These are phyloP conservation scores for Erinaceus europaeus DNA, from an alignment of 2,113 vertebrate species.

Conservation along the genomic window DNA sequence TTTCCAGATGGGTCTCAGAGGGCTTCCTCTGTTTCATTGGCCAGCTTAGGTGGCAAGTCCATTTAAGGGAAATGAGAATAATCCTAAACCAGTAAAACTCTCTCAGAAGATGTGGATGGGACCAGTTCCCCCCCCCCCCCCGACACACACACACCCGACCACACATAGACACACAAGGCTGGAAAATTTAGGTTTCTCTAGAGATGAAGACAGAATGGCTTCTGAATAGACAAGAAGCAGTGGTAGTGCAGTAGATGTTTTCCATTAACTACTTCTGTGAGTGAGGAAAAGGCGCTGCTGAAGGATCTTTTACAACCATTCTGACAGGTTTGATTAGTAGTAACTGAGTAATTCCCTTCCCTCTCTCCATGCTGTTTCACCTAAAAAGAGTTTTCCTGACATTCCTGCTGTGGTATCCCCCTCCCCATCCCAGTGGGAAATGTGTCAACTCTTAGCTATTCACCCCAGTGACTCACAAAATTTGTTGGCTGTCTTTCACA, in stretches of 20 bases:
- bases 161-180: not conserved
- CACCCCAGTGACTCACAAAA: constrained; percentile 30
- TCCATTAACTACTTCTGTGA: constrained; percentile 9
- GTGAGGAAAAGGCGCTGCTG: constrained; percentile 25
- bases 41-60: not conserved
- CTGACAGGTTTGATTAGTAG: constrained; percentile 14
- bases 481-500: not conserved
- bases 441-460: constrained; percentile 29
- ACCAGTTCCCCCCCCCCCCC: not conserved
- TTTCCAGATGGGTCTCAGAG: not conserved
- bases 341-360: not conserved
- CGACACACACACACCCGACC: too few species aligned
- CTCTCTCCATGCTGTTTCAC: not conserved
- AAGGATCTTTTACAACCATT: constrained; percentile 7
- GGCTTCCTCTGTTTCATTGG: not conserved
- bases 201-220: constrained; percentile 24
- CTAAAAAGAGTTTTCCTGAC: constrained; percentile 35
- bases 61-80: not conserved
- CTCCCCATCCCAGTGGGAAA: not conserved
- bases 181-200: not conserved
- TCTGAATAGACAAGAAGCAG: not conserved
- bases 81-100: not conserved
- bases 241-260: not conserved
- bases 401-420: not conserved
- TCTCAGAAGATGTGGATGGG: not conserved